These are phyloP conservation scores for Sebastes steindachneri DNA, from an alignment of 2,797 vertebrate species.

Conservation along the genomic window DNA sequence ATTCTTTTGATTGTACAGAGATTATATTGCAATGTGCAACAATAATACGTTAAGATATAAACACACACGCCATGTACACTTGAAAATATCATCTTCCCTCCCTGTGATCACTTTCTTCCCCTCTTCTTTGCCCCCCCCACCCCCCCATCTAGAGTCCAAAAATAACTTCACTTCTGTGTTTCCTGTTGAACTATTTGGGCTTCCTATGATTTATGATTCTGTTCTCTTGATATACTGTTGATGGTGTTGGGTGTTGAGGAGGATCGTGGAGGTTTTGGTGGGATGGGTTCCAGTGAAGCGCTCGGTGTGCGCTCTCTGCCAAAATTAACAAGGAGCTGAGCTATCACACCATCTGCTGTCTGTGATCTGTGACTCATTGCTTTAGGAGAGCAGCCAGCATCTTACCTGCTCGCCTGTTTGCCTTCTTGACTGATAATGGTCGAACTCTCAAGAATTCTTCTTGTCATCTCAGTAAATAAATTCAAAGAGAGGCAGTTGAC, in stretches of 20 bases:
- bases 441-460: conserved; percentile 9
- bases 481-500: neutral
- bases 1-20: conserved; percentile 46
- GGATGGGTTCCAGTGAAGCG: conserved; percentile 57
- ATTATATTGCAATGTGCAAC: conserved; percentile 53
- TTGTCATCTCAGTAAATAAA: conserved; percentile 10
- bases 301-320: conserved; percentile 65
- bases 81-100: conserved; percentile 19
- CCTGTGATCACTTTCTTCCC: neutral
- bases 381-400: conserved; percentile 62
- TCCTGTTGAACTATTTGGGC: conserved; percentile 49
- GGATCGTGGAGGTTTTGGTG: conserved; percentile 24
- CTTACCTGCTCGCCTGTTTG: conserved; percentile 51
- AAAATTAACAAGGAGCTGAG: conserved; percentile 79
- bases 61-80: conserved; percentile 13
- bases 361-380: conserved; percentile 70
- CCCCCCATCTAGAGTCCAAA: neutral
- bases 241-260: conserved; percentile 36
- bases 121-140: neutral
- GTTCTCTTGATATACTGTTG: conserved; percentile 50
- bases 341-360: conserved; percentile 75
- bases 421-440: conserved; percentile 30
- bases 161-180: conserved; percentile 33
- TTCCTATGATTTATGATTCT: conserved; percentile 55
- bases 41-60: conserved; percentile 56